Percentiles rank a stretch among this genome's conserved stretches.
Conservation (phyloP, 2,113 vertebrate genomes). For the Chamaea fasciata region DNA sequence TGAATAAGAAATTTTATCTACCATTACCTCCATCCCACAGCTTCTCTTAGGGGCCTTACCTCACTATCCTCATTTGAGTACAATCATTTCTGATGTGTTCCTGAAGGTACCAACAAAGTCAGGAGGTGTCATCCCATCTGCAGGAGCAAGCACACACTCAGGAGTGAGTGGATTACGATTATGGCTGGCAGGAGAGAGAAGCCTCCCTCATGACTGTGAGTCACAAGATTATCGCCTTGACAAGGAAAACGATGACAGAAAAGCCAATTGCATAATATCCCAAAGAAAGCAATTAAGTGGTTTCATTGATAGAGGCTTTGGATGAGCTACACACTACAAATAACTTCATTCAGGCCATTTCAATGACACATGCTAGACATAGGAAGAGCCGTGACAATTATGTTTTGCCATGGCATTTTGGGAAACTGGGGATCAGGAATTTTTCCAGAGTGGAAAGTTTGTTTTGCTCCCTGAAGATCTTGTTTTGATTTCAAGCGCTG, state of each 20-base stretch:
- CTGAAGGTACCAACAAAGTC: neutral
- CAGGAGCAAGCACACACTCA: neutral
- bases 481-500: neutral
- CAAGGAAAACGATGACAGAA: neutral
- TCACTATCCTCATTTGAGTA: neutral
- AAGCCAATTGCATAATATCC: neutral
- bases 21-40: neutral
- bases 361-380: neutral
- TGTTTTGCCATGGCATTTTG: neutral
- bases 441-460: neutral
- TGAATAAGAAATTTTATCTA: neutral
- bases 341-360: neutral
- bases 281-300: neutral
- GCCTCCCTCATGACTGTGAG: conserved; percentile 11
- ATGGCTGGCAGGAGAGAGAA: neutral
- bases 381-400: neutral
- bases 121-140: neutral
- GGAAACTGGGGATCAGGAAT: neutral
- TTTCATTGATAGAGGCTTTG: neutral
- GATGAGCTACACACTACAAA: neutral
- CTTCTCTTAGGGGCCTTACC: neutral
- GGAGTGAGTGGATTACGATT: accelerated
- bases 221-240: neutral
- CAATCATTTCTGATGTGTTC: neutral
- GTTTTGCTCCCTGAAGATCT: neutral